These are phyloP conservation scores for Todus mexicanus DNA, from an alignment of 2,797 vertebrate genomes.

Conservation along the genomic window DNA sequence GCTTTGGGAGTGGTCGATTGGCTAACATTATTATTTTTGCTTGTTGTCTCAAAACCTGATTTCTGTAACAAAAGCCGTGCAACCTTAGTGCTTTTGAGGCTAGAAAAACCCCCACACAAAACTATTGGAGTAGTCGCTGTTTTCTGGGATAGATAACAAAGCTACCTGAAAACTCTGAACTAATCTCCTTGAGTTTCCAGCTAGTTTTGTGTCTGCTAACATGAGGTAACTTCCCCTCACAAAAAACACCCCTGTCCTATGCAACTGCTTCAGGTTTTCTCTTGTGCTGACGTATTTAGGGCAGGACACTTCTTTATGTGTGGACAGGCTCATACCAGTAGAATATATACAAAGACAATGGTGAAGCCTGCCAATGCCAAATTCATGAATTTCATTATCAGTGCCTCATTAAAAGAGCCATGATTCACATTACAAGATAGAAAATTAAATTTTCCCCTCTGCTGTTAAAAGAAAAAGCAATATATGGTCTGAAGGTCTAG, in stretches of 20 bases:
- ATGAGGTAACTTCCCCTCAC: neutral
- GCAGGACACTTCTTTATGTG: neutral
- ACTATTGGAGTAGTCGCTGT: neutral
- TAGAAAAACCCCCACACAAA: too few species aligned
- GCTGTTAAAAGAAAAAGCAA: neutral
- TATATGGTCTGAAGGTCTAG: neutral
- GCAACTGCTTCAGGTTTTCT: neutral
- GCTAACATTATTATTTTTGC: neutral
- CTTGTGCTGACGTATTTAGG: neutral
- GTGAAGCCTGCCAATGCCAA: neutral
- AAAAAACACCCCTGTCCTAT: neutral
- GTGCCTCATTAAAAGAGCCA: neutral
- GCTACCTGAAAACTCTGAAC: neutral
- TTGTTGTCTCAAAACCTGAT: neutral
- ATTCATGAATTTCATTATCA: neutral
- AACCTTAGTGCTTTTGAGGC: neutral
- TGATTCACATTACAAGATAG: neutral
- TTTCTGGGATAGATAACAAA: neutral
- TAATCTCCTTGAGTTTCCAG: neutral
- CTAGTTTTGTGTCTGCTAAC: neutral
- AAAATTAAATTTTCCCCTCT: neutral
- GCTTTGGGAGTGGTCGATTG: neutral
- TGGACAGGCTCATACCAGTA: neutral
- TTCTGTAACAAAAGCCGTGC: neutral
- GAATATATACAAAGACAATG: neutral